Percentiles rank a stretch among this genome's conserved stretches.
Conservation (phyloP, 1,140 invertebrate species). For the Ips typographus region DNA sequence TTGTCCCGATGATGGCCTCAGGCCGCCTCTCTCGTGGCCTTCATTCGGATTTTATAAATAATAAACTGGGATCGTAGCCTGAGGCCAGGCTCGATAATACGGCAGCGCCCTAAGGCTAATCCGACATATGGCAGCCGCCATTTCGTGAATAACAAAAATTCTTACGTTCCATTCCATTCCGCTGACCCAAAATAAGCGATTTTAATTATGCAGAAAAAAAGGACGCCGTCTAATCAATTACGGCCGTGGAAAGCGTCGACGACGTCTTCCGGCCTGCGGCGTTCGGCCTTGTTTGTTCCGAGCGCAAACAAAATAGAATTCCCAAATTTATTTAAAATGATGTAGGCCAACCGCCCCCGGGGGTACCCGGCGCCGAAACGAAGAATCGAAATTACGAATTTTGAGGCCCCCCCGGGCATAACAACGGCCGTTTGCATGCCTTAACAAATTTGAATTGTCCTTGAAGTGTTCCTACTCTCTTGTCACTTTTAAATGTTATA, state of each 20-base stretch:
- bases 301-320: conserved; percentile 20
- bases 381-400: conserved; percentile 43
- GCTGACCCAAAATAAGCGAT: no score
- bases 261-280: background rate
- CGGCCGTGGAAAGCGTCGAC: background rate
- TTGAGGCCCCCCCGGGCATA: conserved; percentile 8
- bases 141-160: conserved; percentile 29
- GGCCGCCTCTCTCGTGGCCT: conserved; percentile 26
- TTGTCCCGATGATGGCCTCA: conserved; percentile 19
- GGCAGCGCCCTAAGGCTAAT: conserved; percentile 18
- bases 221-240: background rate
- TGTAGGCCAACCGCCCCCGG: conserved; percentile 36
- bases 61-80: conserved; percentile 29
- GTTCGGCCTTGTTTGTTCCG: conserved; percentile 8
- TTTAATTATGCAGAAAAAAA: background rate
- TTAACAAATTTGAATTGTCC: background rate
- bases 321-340: conserved; percentile 42
- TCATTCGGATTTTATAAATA: conserved; percentile 28
- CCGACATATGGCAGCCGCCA: conserved; percentile 27
- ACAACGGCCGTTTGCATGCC: background rate
- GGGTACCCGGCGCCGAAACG: conserved; percentile 33
- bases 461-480: no score
- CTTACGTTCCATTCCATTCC: no score
- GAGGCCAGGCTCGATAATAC: conserved; percentile 25
- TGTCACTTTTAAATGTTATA: no score